A percentile compares a stretch with the other conserved stretches of the same genome.
phyloP scores from a whole-genome alignment of 2,113 vertebrate species.

The Odocoileus virginianus region DNA sequence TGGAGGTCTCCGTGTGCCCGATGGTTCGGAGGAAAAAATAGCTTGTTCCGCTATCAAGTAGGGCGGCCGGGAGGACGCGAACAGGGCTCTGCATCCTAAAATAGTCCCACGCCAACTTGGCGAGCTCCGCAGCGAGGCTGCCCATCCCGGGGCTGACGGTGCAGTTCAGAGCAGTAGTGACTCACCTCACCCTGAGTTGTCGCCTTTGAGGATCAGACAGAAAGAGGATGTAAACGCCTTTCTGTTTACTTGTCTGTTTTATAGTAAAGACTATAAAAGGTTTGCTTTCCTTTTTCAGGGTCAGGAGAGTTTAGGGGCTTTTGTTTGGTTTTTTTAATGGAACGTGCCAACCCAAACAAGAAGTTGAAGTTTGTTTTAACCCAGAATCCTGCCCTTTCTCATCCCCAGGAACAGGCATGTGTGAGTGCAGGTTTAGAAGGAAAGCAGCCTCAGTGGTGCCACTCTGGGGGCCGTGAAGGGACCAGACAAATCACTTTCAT shows the following conservation, averaged over 20 bases:
- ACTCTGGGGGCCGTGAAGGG: not conserved
- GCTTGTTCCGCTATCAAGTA: constrained; percentile 51
- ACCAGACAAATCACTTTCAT: not conserved
- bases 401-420: rapidly evolving
- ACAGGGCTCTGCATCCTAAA: constrained; percentile 31
- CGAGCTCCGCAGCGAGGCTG: not conserved
- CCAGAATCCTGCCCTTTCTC: not conserved
- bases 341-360: rapidly evolving
- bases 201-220: not conserved
- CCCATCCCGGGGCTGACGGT: not conserved
- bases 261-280: not conserved
- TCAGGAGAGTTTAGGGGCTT: no score
- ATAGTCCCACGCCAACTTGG: not conserved
- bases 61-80: constrained; percentile 5
- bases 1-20: not conserved
- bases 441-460: rapidly evolving
- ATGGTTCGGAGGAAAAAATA: not conserved
- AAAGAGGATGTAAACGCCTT: rapidly evolving
- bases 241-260: not conserved
- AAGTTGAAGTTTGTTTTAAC: not conserved
- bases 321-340: not conserved
- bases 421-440: not conserved
- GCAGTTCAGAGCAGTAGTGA: not conserved
- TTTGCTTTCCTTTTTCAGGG: not conserved
- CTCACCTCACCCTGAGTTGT: not conserved